These are phyloP conservation scores for Tetramorium simillimum DNA, from an alignment of 1,140 invertebrate genomes.

Conservation along the genomic window DNA sequence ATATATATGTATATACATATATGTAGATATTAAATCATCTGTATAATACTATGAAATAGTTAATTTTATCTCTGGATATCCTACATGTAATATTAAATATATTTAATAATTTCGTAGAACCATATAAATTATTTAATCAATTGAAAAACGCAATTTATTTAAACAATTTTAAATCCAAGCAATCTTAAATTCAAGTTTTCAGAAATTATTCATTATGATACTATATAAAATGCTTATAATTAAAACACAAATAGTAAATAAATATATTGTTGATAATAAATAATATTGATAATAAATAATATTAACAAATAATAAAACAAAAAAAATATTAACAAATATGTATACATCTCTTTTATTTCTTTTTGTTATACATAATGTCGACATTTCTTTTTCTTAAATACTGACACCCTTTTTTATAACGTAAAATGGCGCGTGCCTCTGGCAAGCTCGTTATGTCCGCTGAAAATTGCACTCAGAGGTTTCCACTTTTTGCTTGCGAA, in stretches of 20 bases:
- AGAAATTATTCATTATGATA: neutral
- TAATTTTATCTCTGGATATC: too few species aligned
- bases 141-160: neutral
- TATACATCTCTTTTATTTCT: neutral
- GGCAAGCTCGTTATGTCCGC: constrained; percentile 47
- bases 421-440: constrained; percentile 50
- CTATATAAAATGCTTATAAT: neutral
- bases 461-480: constrained; percentile 53
- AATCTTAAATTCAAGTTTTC: neutral
- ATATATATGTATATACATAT: too few species aligned
- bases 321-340: too few species aligned
- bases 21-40: too few species aligned
- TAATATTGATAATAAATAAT: neutral
- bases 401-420: constrained; percentile 32
- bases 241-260: neutral
- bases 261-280: neutral
- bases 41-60: too few species aligned
- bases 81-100: too few species aligned
- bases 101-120: neutral
- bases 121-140: neutral
- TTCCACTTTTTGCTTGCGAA: constrained; percentile 38
- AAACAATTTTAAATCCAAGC: neutral
- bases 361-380: neutral
- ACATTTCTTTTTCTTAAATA: neutral
- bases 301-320: too few species aligned